Base-by-base conservation (phyloP, 53 echinoderm and acorn worm species). In the Antedon mediterranea region DNA sequence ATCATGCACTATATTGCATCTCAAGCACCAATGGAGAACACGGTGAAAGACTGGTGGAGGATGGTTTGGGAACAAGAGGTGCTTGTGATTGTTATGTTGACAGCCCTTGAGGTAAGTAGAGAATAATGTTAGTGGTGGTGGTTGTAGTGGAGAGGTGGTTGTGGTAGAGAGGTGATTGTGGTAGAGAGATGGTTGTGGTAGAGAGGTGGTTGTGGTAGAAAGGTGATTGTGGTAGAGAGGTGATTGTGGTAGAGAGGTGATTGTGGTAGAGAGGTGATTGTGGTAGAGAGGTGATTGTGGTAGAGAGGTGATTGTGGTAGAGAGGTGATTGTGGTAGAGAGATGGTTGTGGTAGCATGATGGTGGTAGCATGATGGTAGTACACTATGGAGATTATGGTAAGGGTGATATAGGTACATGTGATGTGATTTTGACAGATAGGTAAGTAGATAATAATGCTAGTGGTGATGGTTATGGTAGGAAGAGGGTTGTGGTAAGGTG, bases 1-100 rank as follows among this genome's bases (percentile, higher is more conserved):
- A 74, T 43, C 43, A 76, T 85, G 28, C 91, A 89, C 1, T 95
- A 95, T 84, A 86, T 95, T 5, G 91, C 91, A 23, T 71, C 91
- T 43, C 95, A 91, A 77, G 87, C 83, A 32, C 95, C 95, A 32
- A 71, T 91, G 81, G 78, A 91, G 77, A 83, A 74, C 73, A 95
- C 95, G 13, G 95, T 89, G 32, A 82, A 81, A 14, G 95, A 95
- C 82, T 95, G 95, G 95, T 95, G 95, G 95, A 85, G 87, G n/a
- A 95, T 95, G 95, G 85, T 95, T 4, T 95, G 95, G 95, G 91
- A 95, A 79, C 87, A 85, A 73, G 88, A 86, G 8, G 87, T 92
- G 13, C 91, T 89, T 43, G 95, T 95, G 76, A 95, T 94, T 26
- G 95, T 91, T 6, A 95, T 95, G 95, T 89, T 95, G 33, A 95